Evolutionary conservation across 2,113 vertebrate species (phyloP), one percentile per base, ranked within the genome.

Genomic region (Hyla sarda): DNA sequence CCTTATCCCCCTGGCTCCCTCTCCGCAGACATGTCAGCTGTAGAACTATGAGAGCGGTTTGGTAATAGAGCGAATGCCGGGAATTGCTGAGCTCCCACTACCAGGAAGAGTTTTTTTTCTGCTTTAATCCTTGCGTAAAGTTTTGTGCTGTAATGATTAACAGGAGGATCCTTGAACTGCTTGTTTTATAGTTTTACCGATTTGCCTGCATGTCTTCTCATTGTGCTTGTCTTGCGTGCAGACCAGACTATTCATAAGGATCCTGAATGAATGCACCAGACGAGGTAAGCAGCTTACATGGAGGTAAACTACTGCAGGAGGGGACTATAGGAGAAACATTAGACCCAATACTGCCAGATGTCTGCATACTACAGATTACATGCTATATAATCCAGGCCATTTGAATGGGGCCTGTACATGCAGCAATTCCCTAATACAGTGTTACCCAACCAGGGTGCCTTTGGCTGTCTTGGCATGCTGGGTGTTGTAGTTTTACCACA

Each of bases 141-240:
- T 69, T 72, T 58, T 81, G 50, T 81, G 56, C 65, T 60, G 76
- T 86, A 86, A 86, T 86, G 21, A 86, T 80, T 86, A 80, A 86
- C 72, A 21, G 37, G 14, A 41, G 37, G 75, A 45, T 72, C 65
- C n/a, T 41, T 85, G 84, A 72, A 56, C 84, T 60, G n/a, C 9
- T 50, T 32, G 3, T 13, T n/a, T 71, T 30, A 6, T 41, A 9
- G 12, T 28, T 54, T 48, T 25, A 34, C 56, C 12, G 28, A 17
- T 30, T n/a, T 0, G 25, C 19, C 78, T 81, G 78, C 32, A 6
- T 32, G 76, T 54, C 3, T 11, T 50, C 65, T 48, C 2, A 1
- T 25, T 25, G 10, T n/a, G 58, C 73, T 28, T 2, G 4, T 10
- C 19, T 69, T 48, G 5, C 52, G 48, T 60, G 34, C 12, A n/a